Evolutionary conservation across 2,113 vertebrate species (phyloP), one percentile per base, ranked within the genome.

Genomic region (Tetrao urogallus): DNA sequence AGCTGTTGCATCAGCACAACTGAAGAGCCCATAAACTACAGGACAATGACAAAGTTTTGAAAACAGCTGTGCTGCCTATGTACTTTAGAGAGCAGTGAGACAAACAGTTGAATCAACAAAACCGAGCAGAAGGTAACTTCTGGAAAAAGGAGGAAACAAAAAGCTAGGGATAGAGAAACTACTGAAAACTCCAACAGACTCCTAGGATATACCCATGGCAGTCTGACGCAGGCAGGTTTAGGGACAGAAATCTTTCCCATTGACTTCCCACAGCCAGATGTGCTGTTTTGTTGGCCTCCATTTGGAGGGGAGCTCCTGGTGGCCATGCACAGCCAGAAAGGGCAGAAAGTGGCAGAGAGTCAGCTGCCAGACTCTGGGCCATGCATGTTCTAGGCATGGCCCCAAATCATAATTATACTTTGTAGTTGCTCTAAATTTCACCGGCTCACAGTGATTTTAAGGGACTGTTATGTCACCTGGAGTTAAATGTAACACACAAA

Each of bases 61-160:
- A 25, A 91, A 84, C 14, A 61, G n/a, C 64, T 63, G 61, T 73
- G 82, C 82, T 76, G 72, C 64, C 60, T 64, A 0, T 4, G 3
- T 11, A 25, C 65, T 90, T 91, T 60, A 94, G 86, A 86, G 28
- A 90, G 14, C 72, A 73, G 43, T 27, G 9, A 58, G 58, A 65
- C 20, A 70, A 91, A 89, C 1, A 87, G 72, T 19, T 73, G 90
- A 94, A 80, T 90, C 79, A 50, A 65, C 71, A 91, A 76, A 91
- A 86, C 1, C 6, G 12, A 63, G 50, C 7, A 22, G 17, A 81
- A 17, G 4, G 34, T 60, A 74, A 71, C 50, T 77, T 64, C 69
- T 60, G 64, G 57, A 66, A 38, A 65, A 79, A 24, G 56, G 15
- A n/a, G 8, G 54, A 8, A 80, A 63, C n/a, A 79, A 50, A 32